These are phyloP conservation scores for Lates calcarifer DNA, from an alignment of 2,113 vertebrate genomes.

Conservation along the genomic window DNA sequence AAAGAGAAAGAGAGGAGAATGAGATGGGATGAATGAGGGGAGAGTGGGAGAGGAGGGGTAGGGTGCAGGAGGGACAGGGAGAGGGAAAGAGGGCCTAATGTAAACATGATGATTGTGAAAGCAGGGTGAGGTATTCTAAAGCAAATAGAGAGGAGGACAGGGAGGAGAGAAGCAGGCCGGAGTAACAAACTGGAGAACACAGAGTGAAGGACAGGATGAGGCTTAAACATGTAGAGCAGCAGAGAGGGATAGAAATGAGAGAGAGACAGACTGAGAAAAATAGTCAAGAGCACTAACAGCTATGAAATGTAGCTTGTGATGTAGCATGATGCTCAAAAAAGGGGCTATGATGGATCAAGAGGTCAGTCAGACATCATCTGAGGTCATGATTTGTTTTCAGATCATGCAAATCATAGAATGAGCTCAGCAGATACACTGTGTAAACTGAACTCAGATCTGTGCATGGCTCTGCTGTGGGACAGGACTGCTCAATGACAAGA, in stretches of 20 bases:
- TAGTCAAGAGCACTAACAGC: no score
- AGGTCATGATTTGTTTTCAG: neutral
- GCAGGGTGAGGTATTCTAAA: constrained; percentile 88
- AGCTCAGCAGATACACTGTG: neutral
- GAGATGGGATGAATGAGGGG: constrained; percentile 2
- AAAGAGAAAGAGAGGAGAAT: neutral
- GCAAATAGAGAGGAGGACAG: constrained; percentile 83
- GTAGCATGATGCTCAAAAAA: no score
- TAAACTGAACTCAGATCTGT: neutral
- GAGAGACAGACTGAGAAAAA: no score
- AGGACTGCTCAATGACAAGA: neutral
- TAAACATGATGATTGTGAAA: constrained; percentile 88
- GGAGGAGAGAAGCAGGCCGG: constrained; percentile 31
- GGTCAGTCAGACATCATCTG: neutral
- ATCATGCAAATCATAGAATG: neutral
- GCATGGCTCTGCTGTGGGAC: neutral
- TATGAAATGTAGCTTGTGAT: no score
- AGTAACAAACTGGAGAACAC: constrained; percentile 19
- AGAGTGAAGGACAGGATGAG: neutral
- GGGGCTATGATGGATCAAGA: no score
- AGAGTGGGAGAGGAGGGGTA: neutral
- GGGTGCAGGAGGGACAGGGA: constrained; percentile 14
- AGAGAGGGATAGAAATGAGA: neutral
- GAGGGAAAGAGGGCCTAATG: constrained; percentile 83
- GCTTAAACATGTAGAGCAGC: neutral